Percentiles rank a stretch among this genome's conserved stretches.
Conservation (phyloP, 23 tunicate genomes). For the Ciona savignyi region DNA sequence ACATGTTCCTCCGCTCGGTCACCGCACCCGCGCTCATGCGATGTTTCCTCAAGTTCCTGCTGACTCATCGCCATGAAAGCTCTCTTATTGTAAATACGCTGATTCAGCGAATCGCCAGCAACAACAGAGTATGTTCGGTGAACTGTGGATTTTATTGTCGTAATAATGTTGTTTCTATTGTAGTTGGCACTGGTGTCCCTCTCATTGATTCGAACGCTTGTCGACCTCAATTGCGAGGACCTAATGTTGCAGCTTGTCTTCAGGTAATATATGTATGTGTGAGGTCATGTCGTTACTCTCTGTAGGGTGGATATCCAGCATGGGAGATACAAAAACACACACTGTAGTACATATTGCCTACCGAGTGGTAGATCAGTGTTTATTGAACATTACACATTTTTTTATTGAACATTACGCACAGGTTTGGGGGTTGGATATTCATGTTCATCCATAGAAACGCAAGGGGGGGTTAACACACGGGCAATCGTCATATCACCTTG, state of each 20-base stretch:
- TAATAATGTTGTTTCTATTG: too few relatives aligned
- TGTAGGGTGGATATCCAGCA: too few relatives aligned
- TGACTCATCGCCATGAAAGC: constrained; percentile 86
- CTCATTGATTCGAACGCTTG: constrained; percentile 75
- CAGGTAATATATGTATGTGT: constrained; percentile 22
- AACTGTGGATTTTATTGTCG: too few relatives aligned
- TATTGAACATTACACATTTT: too few relatives aligned
- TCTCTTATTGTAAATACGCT: constrained; percentile 82
- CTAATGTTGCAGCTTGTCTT: constrained; percentile 91
- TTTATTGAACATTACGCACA: neutral
- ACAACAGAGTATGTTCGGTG: constrained; percentile 44
- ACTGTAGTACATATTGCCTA: too few relatives aligned
- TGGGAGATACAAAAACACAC: too few relatives aligned
- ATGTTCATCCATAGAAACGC: too few relatives aligned
- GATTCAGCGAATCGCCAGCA: constrained; percentile 86
- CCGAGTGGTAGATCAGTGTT: too few relatives aligned
- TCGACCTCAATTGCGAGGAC: constrained; percentile 91
- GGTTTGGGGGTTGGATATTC: neutral
- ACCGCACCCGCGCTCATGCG: constrained; percentile 76
- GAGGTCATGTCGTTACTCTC: too few relatives aligned
- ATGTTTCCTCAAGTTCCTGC: constrained; percentile 71
- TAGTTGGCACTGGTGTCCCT: constrained; percentile 82
- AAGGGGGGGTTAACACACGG: too few relatives aligned
- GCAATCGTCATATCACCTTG: too few relatives aligned
- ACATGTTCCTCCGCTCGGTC: constrained; percentile 87